These are phyloP conservation scores for Pimpla rufipes DNA, from an alignment of 2,888 invertebrate species.

Conservation along the genomic window DNA sequence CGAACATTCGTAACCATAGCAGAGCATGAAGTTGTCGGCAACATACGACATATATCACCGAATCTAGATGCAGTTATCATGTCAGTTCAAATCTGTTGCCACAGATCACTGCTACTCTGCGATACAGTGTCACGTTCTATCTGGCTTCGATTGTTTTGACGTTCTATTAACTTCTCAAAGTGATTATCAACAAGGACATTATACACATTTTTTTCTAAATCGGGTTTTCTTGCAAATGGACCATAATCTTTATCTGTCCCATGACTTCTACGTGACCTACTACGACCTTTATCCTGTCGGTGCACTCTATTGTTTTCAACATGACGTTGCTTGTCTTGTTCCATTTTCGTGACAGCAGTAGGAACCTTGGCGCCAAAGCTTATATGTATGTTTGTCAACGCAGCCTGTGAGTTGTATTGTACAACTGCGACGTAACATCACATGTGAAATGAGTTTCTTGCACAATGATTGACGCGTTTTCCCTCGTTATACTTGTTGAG, in stretches of 20 bases:
- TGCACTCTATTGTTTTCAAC: not conserved
- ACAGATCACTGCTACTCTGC: conserved; percentile 22
- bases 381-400: conserved; percentile 29
- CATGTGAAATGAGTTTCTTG: conserved; percentile 76
- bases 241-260: not conserved
- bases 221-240: not conserved
- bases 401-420: conserved; percentile 74
- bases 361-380: not conserved
- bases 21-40: conserved; percentile 59
- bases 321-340: not conserved
- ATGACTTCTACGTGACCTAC: too few relatives aligned
- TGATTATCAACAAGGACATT: not conserved
- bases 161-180: not conserved
- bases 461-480: conserved; percentile 73
- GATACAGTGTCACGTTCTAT: conserved; percentile 34
- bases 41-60: conserved; percentile 60
- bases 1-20: conserved; percentile 59
- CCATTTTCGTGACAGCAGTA: conserved; percentile 32
- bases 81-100: conserved; percentile 50
- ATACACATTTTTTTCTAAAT: not conserved
- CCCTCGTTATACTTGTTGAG: conserved; percentile 63
- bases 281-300: too few relatives aligned
- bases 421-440: conserved; percentile 69
- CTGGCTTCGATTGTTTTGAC: not conserved
- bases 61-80: conserved; percentile 69